A percentile compares a stretch with the other conserved stretches of the same genome.
Conservation (phyloP, 1,140 invertebrate genomes). For the Zaprionus ghesquierei region DNA sequence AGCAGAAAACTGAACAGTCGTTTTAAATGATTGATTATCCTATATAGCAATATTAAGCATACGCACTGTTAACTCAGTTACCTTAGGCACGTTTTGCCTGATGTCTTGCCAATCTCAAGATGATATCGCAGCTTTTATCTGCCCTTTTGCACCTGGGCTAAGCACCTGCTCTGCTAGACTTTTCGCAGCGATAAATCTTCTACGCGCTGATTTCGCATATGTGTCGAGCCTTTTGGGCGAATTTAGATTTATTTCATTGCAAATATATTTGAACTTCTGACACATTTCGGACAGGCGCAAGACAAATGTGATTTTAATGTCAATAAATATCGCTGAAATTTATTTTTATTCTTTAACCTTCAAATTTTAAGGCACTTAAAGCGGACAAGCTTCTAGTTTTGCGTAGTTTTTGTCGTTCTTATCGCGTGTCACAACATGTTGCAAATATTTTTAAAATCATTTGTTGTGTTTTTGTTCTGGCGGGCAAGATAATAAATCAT, state of each 20-base stretch:
- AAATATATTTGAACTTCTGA: constrained; percentile 64
- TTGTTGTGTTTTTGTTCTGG: constrained; percentile 19
- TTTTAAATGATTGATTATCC: not conserved
- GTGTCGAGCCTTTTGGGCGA: constrained; percentile 42
- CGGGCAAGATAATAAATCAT: constrained; percentile 57
- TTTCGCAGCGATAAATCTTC: constrained; percentile 61
- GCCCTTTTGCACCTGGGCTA: constrained; percentile 25
- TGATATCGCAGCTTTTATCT: constrained; percentile 44
- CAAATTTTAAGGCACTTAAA: not conserved
- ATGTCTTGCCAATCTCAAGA: not conserved
- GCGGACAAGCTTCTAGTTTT: not conserved
- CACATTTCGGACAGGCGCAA: constrained; percentile 52
- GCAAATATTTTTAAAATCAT: constrained; percentile 42
- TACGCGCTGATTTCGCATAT: constrained; percentile 58
- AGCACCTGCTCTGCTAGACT: no score
- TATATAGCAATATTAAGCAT: not conserved
- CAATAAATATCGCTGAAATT: constrained; percentile 54
- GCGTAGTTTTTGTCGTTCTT: constrained; percentile 23
- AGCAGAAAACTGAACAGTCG: not conserved
- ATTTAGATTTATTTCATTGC: constrained; percentile 68
- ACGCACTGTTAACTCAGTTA: not conserved
- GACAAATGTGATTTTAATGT: constrained; percentile 68
- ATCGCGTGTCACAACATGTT: constrained; percentile 38
- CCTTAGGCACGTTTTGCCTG: not conserved
- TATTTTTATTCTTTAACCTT: not conserved